Conservation (phyloP, 1,140 invertebrate genomes). For the Paralvinella palmiformis region DNA sequence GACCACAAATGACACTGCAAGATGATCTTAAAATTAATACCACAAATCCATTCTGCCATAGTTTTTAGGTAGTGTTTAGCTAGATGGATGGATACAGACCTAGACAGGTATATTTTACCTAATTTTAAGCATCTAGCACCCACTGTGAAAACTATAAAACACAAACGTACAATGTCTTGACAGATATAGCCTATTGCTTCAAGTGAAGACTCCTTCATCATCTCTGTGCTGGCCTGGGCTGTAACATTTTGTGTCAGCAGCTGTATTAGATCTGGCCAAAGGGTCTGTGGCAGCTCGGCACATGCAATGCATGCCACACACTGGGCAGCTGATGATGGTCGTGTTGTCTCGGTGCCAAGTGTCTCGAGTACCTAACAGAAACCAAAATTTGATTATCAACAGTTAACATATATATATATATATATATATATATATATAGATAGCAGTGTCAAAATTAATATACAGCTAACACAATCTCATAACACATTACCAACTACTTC, state of each 20-base stretch:
- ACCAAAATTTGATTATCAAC: conserved; percentile 29
- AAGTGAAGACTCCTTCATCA: conserved; percentile 90
- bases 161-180: conserved; percentile 63
- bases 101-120: too few relatives aligned
- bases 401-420: neutral
- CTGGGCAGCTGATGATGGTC: conserved; percentile 93
- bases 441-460: too few relatives aligned
- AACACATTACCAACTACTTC: too few relatives aligned
- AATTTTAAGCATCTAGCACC: neutral
- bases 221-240: conserved; percentile 73
- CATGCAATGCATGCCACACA: conserved; percentile 98
- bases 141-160: neutral
- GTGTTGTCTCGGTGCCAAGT: conserved; percentile 87
- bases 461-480: too few relatives aligned
- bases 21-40: too few relatives aligned
- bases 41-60: too few relatives aligned
- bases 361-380: conserved; percentile 73
- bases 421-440: neutral
- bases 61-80: too few relatives aligned
- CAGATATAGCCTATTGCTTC: conserved; percentile 92
- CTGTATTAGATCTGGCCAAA: conserved; percentile 75
- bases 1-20: too few relatives aligned
- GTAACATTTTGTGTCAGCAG: conserved; percentile 84
- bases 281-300: conserved; percentile 76
- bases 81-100: too few relatives aligned